phyloP scores from a whole-genome alignment of 2,113 vertebrate species.

The Coryphaenoides rupestris region DNA sequence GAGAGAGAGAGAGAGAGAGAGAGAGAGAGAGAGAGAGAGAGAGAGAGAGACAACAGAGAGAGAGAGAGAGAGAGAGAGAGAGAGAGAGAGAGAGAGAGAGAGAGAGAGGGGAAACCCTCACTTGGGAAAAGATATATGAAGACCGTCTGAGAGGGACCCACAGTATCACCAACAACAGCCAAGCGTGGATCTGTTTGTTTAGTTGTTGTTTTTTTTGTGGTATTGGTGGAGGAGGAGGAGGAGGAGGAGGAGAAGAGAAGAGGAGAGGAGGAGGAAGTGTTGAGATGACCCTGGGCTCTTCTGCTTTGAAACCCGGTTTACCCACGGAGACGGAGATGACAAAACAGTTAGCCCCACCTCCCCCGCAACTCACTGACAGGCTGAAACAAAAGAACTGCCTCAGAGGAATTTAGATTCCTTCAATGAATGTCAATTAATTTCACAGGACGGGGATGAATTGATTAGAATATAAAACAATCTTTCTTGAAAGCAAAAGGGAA shows the following conservation, averaged over 20 bases:
- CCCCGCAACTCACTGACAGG: slow-evolving; percentile 68
- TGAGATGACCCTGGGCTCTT: slow-evolving; percentile 61
- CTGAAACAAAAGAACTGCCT: slow-evolving; percentile 69
- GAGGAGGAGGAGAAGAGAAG: too few species aligned
- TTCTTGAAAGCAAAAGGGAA: slow-evolving; percentile 72
- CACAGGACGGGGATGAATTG: slow-evolving; percentile 67
- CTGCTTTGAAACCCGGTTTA: slow-evolving; percentile 53
- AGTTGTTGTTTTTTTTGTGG: not conserved
- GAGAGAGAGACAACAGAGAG: not conserved
- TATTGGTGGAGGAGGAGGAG: not conserved
- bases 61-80: slow-evolving; percentile 7
- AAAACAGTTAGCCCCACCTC: slow-evolving; percentile 70
- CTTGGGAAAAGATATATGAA: slow-evolving; percentile 47
- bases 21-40: slow-evolving; percentile 7
- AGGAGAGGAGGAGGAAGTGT: slow-evolving; percentile 49
- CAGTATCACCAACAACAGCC: too few species aligned
- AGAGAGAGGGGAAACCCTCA: slow-evolving; percentile 2
- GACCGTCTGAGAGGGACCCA: slow-evolving; percentile 27
- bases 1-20: slow-evolving; percentile 4
- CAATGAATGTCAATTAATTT: slow-evolving; percentile 75
- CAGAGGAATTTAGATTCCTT: slow-evolving; percentile 67
- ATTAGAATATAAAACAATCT: slow-evolving; percentile 76
- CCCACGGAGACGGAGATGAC: slow-evolving; percentile 68
- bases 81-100: slow-evolving; percentile 1
- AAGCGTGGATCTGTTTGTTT: not conserved